Percentiles rank a stretch among this genome's conserved stretches.
Evolutionary conservation across 2,888 invertebrate genomes (phyloP).

Genomic region (Drosophila crucigera): DNA sequence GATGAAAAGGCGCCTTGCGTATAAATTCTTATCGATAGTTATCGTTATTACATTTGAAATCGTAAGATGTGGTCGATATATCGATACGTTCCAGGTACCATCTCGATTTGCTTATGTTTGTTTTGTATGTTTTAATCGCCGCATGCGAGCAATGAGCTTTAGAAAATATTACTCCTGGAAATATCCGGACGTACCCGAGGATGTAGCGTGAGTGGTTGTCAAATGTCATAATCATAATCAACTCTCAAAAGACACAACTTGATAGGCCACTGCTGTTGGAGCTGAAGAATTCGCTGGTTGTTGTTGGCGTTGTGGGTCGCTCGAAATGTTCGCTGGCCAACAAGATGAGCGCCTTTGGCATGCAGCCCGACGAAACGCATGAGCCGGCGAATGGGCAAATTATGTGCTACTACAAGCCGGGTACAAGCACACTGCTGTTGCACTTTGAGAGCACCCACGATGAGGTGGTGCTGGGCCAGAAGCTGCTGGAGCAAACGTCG

Average conservation of each 20-base stretch:
- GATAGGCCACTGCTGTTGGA: slow-evolving; percentile 41
- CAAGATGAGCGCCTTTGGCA: slow-evolving; percentile 83
- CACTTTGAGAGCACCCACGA: slow-evolving; percentile 86
- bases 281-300: slow-evolving; percentile 63
- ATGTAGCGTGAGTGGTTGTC: slow-evolving; percentile 68
- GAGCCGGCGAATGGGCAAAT: slow-evolving; percentile 86
- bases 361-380: slow-evolving; percentile 47
- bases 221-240: not conserved
- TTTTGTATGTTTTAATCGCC: slow-evolving; percentile 22
- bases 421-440: slow-evolving; percentile 86
- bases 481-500: slow-evolving; percentile 55
- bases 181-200: slow-evolving; percentile 74
- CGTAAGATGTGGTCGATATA: not conserved
- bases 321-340: slow-evolving; percentile 82
- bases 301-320: slow-evolving; percentile 85
- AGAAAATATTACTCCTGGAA: slow-evolving; percentile 71
- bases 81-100: slow-evolving; percentile 20
- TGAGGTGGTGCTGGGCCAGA: slow-evolving; percentile 74
- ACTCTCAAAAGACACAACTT: not conserved
- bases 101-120: slow-evolving; percentile 48
- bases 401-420: slow-evolving; percentile 87
- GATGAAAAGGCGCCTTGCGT: not conserved
- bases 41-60: not conserved
- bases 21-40: slow-evolving; percentile 3
- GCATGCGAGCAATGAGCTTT: slow-evolving; percentile 54